Evolutionary conservation across 2,113 vertebrate species (phyloP).

Genomic region (Rhea pennata): DNA sequence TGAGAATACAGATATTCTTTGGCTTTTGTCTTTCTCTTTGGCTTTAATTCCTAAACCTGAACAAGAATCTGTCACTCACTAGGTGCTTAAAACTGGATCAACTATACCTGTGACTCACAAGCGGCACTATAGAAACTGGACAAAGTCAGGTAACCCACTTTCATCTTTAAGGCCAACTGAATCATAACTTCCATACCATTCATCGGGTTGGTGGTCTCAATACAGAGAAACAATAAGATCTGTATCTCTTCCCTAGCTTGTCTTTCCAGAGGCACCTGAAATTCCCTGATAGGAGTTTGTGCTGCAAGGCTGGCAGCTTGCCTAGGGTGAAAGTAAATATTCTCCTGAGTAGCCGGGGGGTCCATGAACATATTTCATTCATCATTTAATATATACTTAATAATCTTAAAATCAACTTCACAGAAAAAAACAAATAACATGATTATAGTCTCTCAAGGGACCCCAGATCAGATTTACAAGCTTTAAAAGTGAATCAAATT

Average conservation of each 20-base stretch:
- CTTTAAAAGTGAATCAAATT: not conserved
- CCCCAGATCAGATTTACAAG: not conserved
- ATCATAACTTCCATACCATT: not conserved
- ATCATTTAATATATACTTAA: not conserved
- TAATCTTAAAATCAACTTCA: not conserved
- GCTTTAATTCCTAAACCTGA: not conserved
- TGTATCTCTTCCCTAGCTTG: not conserved
- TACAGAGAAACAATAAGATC: not conserved
- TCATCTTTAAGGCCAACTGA: accelerated
- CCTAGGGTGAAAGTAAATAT: not conserved
- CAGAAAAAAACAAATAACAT: not conserved
- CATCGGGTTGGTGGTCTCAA: not conserved
- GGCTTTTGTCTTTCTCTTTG: not conserved
- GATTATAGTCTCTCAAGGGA: not conserved
- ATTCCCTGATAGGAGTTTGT: not conserved
- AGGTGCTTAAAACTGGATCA: not conserved
- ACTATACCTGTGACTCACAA: not conserved
- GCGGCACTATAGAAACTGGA: not conserved
- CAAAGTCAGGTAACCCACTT: not conserved
- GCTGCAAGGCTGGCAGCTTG: not conserved
- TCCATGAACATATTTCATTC: not conserved
- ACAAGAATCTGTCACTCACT: not conserved
- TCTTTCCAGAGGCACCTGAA: not conserved
- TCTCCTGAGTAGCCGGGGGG: not conserved
- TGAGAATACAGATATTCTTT: not conserved